Evolutionary conservation across 2,888 invertebrate genomes (phyloP), one percentile per base, ranked within the genome.

Genomic region (Sympetrum striolatum): DNA sequence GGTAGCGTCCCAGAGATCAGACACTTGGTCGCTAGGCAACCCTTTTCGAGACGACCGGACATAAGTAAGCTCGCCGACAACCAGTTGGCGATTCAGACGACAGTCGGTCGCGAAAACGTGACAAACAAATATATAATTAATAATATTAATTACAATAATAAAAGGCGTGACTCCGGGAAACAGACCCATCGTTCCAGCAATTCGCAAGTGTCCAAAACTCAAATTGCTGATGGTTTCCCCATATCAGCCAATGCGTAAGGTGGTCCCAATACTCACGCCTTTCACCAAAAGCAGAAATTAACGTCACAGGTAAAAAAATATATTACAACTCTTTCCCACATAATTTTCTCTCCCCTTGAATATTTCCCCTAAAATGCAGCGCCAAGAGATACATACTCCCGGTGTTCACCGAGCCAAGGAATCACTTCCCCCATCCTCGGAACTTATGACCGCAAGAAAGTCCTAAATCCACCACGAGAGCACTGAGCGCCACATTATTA

Each of bases 1-100:
- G 60, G 86, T 60, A 86, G 86, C 86, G 86, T 86, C 86, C 86
- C 86, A 86, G 86, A 86, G 86, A 86, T 86, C 86, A 86, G 37
- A 64, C 86, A 86, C 86, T 86, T 31, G 86, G 86, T 60, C 86
- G 86, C 86, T 86, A 64, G 39, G 86, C 86, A 86, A 86, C 86
- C 86, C 86, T 60, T n/a, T 53, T 35, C 86, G 64, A 37, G 18
- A n/a, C 86, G 37, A 86, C 86, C 35, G 5, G 22, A 60, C 60
- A 37, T 8, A 64, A 60, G 60, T 31, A 82, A 58, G 37, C 64
- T n/a, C 60, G 58, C n/a, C 64, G 58, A n/a, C 37, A 82, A 86
- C 86, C 37, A 60, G 0, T 22, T 37, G 86, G 37, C n/a, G 39
- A 60, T 14, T 22, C 60, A 37, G 31, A 35, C 37, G 86, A n/a